Percentiles rank a stretch among this genome's conserved stretches.
Conservation (phyloP, 2,113 vertebrate species). For the Mirza zaza region DNA sequence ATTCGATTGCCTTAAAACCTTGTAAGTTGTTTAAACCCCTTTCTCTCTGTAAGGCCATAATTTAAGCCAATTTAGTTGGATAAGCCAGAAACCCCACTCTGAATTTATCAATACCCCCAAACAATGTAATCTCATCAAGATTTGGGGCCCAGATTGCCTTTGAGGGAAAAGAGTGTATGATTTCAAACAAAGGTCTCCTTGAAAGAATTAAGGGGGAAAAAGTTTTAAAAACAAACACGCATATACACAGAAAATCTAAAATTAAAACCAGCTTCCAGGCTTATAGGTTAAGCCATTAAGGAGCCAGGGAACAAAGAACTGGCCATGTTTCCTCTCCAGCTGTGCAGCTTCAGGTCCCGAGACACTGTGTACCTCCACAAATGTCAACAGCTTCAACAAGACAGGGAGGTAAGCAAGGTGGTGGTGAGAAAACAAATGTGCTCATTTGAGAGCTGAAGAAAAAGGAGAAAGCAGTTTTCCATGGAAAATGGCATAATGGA, state of each 20-base stretch:
- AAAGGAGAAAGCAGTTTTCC: neutral
- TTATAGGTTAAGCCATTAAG: conserved; percentile 22
- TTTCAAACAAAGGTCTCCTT: conserved; percentile 63
- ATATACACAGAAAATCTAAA: conserved; percentile 38
- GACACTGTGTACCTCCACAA: neutral
- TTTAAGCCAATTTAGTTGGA: conserved; percentile 58
- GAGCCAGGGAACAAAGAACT: too few species aligned
- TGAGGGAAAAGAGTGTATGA: neutral
- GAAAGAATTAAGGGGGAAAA: conserved; percentile 11
- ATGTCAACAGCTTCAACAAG: neutral
- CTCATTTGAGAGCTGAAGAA: neutral
- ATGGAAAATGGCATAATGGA: neutral
- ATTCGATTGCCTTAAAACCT: conserved; percentile 22
- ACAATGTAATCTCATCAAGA: conserved; percentile 67
- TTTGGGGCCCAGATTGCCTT: conserved; percentile 1
- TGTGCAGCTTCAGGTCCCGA: neutral
- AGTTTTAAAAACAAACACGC: conserved; percentile 55
- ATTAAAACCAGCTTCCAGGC: conserved; percentile 67
- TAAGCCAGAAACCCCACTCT: conserved; percentile 38
- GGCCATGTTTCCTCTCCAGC: conserved; percentile 16
- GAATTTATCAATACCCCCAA: conserved; percentile 57
- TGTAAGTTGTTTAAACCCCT: neutral
- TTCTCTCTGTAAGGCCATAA: conserved; percentile 28
- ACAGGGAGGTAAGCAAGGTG: neutral
- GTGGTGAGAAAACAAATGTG: neutral